phyloP scores from a whole-genome alignment of 2,113 vertebrate species.

The Willisornis vidua region DNA sequence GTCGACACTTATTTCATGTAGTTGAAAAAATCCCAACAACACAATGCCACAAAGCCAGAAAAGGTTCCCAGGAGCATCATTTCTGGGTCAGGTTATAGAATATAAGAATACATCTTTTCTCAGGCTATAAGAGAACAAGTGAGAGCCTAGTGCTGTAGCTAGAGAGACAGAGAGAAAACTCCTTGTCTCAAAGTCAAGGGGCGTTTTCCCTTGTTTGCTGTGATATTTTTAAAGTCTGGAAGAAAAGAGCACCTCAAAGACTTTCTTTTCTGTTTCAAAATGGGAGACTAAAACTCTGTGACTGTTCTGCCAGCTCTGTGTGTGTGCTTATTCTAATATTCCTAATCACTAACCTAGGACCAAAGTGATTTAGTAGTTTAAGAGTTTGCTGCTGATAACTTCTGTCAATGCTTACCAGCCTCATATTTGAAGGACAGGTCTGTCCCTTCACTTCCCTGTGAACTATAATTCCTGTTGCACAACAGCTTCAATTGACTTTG shows the following conservation, averaged over 20 bases:
- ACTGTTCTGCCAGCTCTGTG: background rate
- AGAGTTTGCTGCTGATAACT: background rate
- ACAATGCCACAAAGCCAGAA: background rate
- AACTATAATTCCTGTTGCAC: background rate
- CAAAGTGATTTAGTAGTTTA: background rate
- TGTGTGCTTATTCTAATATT: background rate
- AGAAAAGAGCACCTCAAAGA: background rate
- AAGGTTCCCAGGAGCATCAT: background rate
- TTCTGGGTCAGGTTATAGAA: background rate
- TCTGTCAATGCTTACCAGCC: background rate
- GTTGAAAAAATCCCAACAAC: background rate
- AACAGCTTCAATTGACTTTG: background rate
- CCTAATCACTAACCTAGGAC: background rate
- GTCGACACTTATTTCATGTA: background rate
- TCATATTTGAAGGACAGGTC: background rate
- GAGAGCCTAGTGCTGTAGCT: background rate
- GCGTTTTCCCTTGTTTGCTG: background rate
- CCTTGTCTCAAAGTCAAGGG: background rate
- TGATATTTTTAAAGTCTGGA: background rate
- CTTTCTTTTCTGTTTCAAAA: background rate
- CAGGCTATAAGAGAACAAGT: background rate
- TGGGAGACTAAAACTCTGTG: background rate
- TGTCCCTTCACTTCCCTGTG: background rate
- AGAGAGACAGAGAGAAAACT: background rate
- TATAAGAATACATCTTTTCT: background rate